Percentiles rank a stretch among this genome's conserved stretches.
Conservation (phyloP, 2,888 invertebrate genomes). For the Halocaridina rubra region DNA sequence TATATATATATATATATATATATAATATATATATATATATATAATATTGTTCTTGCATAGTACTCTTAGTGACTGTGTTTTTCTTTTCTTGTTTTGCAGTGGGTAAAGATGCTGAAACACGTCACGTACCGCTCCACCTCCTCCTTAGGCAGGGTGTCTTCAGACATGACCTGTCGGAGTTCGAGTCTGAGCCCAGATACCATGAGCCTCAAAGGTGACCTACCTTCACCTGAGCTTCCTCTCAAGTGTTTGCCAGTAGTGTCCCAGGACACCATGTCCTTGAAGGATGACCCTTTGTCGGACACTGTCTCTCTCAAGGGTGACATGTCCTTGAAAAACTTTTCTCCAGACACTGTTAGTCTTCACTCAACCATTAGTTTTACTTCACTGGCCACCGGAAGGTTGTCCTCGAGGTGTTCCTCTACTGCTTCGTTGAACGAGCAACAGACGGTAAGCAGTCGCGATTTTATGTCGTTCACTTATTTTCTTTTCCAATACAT, state of each 20-base stretch:
- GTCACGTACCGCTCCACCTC: constrained; percentile 49
- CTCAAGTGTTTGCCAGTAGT: neutral
- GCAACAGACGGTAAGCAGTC: constrained; percentile 23
- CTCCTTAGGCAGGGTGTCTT: constrained; percentile 30
- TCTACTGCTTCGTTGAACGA: constrained; percentile 32
- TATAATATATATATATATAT: neutral
- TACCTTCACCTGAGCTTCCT: constrained; percentile 18
- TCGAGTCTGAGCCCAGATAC: constrained; percentile 34
- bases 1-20: neutral
- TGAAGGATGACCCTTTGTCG: constrained; percentile 15
- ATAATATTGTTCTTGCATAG: neutral
- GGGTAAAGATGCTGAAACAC: constrained; percentile 35
- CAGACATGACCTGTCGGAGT: constrained; percentile 38
- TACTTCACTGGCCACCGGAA: constrained; percentile 32
- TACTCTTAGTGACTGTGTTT: neutral
- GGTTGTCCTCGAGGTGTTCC: constrained; percentile 44
- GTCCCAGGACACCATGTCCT: constrained; percentile 36
- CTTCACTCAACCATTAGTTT: constrained; percentile 48
- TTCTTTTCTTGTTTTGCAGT: neutral
- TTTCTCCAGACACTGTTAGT: constrained; percentile 28
- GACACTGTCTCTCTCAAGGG: constrained; percentile 39
- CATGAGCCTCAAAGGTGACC: constrained; percentile 39
- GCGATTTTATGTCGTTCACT: neutral
- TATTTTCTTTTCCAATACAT: too few relatives aligned
- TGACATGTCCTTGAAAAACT: constrained; percentile 5